Conservation (phyloP, 2,797 vertebrate genomes). For the Scleropages formosus region DNA sequence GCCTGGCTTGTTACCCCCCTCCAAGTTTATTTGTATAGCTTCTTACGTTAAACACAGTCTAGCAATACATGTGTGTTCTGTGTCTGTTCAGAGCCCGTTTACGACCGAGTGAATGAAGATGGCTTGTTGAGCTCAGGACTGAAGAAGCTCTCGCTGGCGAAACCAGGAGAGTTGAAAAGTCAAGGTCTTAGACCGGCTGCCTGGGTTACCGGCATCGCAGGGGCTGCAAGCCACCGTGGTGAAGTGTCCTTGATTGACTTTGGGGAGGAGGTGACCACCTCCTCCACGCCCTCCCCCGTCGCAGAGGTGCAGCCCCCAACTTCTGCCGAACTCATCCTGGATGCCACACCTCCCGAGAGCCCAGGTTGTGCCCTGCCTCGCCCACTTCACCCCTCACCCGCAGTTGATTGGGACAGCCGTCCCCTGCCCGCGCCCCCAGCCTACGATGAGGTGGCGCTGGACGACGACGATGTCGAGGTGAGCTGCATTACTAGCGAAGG, state of each 20-base stretch:
- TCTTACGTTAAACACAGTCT: too few species aligned
- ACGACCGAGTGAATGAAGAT: slow-evolving; percentile 87
- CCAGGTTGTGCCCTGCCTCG: slow-evolving; percentile 72
- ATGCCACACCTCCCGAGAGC: slow-evolving; percentile 82
- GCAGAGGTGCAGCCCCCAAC: slow-evolving; percentile 67
- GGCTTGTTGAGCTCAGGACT: slow-evolving; percentile 66
- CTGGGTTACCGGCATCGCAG: slow-evolving; percentile 53
- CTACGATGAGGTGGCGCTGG: slow-evolving; percentile 86
- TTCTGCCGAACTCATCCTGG: slow-evolving; percentile 71
- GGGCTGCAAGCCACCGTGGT: slow-evolving; percentile 45
- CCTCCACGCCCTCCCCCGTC: slow-evolving; percentile 72
- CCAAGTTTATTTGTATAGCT: too few species aligned
- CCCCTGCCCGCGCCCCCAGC: slow-evolving; percentile 81
- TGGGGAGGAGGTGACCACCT: slow-evolving; percentile 81
- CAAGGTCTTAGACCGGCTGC: slow-evolving; percentile 72
- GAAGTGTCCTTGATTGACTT: slow-evolving; percentile 95
- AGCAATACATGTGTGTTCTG: not conserved
- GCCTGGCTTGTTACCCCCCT: too few species aligned
- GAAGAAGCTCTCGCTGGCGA: slow-evolving; percentile 78
- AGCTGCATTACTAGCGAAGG: slow-evolving; percentile 74
- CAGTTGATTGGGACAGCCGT: slow-evolving; percentile 80
- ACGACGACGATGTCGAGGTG: slow-evolving; percentile 90
- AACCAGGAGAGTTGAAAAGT: slow-evolving; percentile 66
- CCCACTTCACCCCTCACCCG: slow-evolving; percentile 70
- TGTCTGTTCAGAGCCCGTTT: slow-evolving; percentile 78